A percentile compares a stretch with the other conserved stretches of the same genome.
Conservation (phyloP, 1,140 invertebrate species). For the Drosophila kikkawai region DNA sequence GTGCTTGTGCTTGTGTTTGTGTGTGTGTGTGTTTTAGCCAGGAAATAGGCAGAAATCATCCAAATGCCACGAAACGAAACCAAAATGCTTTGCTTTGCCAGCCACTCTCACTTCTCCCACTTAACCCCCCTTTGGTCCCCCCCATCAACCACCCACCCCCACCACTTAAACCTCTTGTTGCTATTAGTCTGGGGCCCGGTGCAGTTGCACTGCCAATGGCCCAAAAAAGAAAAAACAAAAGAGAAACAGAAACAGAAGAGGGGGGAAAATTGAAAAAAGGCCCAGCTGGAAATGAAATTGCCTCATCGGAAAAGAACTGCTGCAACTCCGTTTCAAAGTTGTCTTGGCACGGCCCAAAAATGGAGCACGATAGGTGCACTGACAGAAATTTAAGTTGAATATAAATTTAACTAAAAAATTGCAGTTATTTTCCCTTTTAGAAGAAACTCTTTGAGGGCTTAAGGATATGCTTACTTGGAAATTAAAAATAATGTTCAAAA, state of each 20-base stretch:
- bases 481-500: too few relatives aligned
- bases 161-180: neutral
- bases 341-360: conserved; percentile 64
- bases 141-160: neutral
- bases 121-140: conserved; percentile 8
- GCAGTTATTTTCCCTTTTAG: neutral
- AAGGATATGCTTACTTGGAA: too few relatives aligned
- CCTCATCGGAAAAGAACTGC: conserved; percentile 37
- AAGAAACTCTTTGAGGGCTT: neutral
- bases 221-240: neutral
- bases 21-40: conserved; percentile 25
- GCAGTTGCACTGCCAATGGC: conserved; percentile 42
- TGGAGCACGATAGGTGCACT: conserved; percentile 54
- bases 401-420: neutral
- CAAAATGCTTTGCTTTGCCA: conserved; percentile 55
- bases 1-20: neutral
- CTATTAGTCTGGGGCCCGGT: conserved; percentile 17
- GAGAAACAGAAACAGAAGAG: neutral
- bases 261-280: neutral
- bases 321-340: conserved; percentile 66
- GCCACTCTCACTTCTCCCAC: neutral
- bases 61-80: conserved; percentile 76
- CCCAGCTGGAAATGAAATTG: conserved; percentile 50
- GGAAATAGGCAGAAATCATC: conserved; percentile 80
- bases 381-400: conserved; percentile 1